Evolutionary conservation across 2,888 invertebrate genomes (phyloP).

Genomic region (Micropterix aruncella): DNA sequence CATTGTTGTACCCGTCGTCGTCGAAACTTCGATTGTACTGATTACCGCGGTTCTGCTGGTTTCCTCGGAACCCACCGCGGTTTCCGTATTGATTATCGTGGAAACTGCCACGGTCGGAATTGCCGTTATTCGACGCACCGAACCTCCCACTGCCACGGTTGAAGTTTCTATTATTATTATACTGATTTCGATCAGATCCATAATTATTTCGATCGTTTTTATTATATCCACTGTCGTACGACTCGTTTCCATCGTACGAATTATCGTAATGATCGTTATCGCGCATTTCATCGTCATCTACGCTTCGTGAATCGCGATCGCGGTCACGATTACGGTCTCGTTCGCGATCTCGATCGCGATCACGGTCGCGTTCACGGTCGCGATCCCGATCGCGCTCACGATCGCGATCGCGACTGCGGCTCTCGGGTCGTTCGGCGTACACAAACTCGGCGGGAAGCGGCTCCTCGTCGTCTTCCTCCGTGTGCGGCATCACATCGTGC

Average conservation of each 20-base stretch:
- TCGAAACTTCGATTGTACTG: neutral
- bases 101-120: neutral
- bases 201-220: conserved; percentile 9
- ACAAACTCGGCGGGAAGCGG: conserved; percentile 31
- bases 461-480: conserved; percentile 45
- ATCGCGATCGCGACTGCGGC: conserved; percentile 16
- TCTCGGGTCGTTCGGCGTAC: conserved; percentile 24
- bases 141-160: neutral
- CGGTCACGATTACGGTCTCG: conserved; percentile 2
- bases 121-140: neutral
- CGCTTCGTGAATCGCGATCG: conserved; percentile 6
- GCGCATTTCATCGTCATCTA: conserved; percentile 4
- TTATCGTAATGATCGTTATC: conserved; percentile 7
- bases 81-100: neutral
- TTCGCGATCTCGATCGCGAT: conserved; percentile 6
- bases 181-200: neutral
- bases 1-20: neutral
- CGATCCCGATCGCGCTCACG: conserved; percentile 10
- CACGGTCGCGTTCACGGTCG: too few relatives aligned
- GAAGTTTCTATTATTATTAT: neutral
- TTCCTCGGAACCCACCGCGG: neutral
- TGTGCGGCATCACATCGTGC: conserved; percentile 59
- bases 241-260: conserved; percentile 3
- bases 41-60: neutral
- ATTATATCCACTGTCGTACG: neutral